phyloP scores from a whole-genome alignment of 2,113 vertebrate genomes.

The Conger conger region DNA sequence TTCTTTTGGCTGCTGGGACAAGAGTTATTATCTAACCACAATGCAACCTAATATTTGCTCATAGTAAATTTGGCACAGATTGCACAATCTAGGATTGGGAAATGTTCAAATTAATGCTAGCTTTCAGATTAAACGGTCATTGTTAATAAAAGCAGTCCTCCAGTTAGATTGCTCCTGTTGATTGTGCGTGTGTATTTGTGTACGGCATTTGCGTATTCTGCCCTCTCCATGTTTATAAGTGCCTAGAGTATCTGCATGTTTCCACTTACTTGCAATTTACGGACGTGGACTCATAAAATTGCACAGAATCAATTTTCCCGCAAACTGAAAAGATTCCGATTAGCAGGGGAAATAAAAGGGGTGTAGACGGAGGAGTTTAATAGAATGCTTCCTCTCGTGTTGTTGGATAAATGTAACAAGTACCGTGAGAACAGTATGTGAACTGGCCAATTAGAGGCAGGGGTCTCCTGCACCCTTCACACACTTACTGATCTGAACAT shows the following conservation, averaged over 20 bases:
- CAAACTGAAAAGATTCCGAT: neutral
- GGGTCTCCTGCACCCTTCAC: neutral
- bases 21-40: neutral
- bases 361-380: neutral
- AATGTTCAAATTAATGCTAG: neutral
- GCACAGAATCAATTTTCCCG: neutral
- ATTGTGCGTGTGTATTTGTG: neutral
- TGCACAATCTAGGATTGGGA: neutral
- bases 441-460: neutral
- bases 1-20: neutral
- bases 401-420: neutral
- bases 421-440: neutral
- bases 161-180: neutral
- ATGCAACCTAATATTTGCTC: neutral
- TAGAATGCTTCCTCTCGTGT: neutral
- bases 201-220: neutral
- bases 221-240: neutral
- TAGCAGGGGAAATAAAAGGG: neutral
- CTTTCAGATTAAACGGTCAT: neutral
- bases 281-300: neutral
- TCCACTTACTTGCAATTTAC: slow-evolving; percentile 8
- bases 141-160: neutral
- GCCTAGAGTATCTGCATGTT: neutral
- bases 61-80: neutral
- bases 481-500: neutral